These are phyloP conservation scores for Seira musarum DNA, from an alignment of 2,888 invertebrate genomes.

Conservation along the genomic window DNA sequence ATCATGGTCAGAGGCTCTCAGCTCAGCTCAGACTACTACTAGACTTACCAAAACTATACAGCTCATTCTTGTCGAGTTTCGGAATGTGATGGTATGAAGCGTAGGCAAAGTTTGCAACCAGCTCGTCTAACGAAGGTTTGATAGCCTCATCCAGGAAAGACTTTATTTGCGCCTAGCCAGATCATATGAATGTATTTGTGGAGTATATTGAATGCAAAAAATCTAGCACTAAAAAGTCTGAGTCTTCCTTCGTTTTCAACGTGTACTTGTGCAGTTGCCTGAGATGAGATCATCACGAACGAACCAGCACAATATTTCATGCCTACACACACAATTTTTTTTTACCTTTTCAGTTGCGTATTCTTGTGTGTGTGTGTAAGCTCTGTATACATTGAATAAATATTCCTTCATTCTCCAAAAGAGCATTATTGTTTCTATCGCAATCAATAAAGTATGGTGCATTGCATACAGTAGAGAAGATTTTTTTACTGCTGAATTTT, in stretches of 20 bases:
- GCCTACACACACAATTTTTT: slow-evolving; percentile 36
- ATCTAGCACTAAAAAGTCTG: too few relatives aligned
- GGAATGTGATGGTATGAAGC: too few relatives aligned
- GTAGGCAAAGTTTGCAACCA: too few relatives aligned
- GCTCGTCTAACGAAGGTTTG: too few relatives aligned
- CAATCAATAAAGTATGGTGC: slow-evolving; percentile 49
- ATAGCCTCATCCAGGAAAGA: too few relatives aligned
- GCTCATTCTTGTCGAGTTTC: too few relatives aligned
- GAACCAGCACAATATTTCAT: slow-evolving; percentile 34
- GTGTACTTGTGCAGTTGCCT: slow-evolving; percentile 6
- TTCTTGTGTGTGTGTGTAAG: slow-evolving; percentile 19
- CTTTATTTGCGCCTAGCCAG: too few relatives aligned
- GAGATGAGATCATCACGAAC: slow-evolving; percentile 36
- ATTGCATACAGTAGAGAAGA: slow-evolving; percentile 25
- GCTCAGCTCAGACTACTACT: too few relatives aligned
- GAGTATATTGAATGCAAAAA: too few relatives aligned
- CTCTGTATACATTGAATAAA: slow-evolving; percentile 2
- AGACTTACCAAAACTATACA: too few relatives aligned
- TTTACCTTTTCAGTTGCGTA: slow-evolving; percentile 32
- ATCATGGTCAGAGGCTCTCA: too few relatives aligned
- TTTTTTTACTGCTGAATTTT: slow-evolving; percentile 17
- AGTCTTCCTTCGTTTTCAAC: slow-evolving; percentile 20
- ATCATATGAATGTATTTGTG: too few relatives aligned
- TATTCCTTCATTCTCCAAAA: slow-evolving; percentile 9
- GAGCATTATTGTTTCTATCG: slow-evolving; percentile 38